phyloP scores from a whole-genome alignment of 2,113 vertebrate species.

The Nothobranchius kuhntae region DNA sequence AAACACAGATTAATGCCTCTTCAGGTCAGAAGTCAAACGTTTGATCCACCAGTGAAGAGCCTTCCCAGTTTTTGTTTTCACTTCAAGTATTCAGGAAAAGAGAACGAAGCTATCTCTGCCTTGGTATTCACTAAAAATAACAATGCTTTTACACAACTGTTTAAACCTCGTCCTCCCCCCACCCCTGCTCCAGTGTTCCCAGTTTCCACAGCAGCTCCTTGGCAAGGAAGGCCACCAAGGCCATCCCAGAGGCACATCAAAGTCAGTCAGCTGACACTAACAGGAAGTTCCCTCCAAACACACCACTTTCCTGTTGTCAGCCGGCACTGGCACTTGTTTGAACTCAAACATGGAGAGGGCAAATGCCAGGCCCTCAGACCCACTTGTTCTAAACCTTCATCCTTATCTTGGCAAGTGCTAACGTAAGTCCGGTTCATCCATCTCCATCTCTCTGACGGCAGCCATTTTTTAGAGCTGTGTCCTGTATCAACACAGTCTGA shows the following conservation, averaged over 20 bases:
- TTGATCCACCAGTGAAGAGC: slow-evolving; percentile 33
- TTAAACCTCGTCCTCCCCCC: slow-evolving; percentile 46
- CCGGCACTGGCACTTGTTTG: slow-evolving; percentile 78
- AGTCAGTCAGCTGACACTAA: slow-evolving; percentile 77
- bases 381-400: slow-evolving; percentile 54
- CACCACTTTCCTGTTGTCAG: slow-evolving; percentile 80
- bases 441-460: slow-evolving; percentile 71
- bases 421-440: slow-evolving; percentile 68
- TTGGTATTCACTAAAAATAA: slow-evolving; percentile 70
- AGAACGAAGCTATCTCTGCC: slow-evolving; percentile 50
- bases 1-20: slow-evolving; percentile 34
- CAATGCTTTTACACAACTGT: slow-evolving; percentile 55
- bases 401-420: slow-evolving; percentile 58
- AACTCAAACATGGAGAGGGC: slow-evolving; percentile 66
- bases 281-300: slow-evolving; percentile 76
- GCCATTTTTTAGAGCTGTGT: slow-evolving; percentile 63
- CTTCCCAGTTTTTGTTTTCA: slow-evolving; percentile 59
- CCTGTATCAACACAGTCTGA: slow-evolving; percentile 72
- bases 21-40: slow-evolving; percentile 35
- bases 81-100: slow-evolving; percentile 47
- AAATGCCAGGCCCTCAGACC: slow-evolving; percentile 65
- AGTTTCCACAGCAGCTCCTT: slow-evolving; percentile 62
- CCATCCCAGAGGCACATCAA: slow-evolving; percentile 72
- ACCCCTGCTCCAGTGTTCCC: slow-evolving; percentile 24
- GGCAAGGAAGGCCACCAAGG: slow-evolving; percentile 70